Conservation (phyloP, 2,888 invertebrate genomes). For the Pollenia labialis region DNA sequence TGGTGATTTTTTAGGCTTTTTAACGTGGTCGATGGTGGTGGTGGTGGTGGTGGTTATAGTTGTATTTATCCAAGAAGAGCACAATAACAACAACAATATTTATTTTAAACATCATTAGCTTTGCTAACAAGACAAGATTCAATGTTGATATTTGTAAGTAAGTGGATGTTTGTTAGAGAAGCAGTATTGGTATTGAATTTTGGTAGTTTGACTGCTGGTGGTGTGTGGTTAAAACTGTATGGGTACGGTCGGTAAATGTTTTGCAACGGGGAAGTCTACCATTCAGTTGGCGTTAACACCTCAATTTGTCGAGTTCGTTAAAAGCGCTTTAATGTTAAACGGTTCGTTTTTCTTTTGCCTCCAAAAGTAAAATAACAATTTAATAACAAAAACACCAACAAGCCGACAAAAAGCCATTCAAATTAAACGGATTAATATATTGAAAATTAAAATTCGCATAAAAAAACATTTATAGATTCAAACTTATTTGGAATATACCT, state of each 20-base stretch:
- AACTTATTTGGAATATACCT: constrained; percentile 18
- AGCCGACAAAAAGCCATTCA: constrained; percentile 37
- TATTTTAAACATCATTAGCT: constrained; percentile 69
- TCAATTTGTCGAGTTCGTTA: constrained; percentile 80
- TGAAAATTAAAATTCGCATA: constrained; percentile 13
- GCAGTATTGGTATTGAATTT: constrained; percentile 55
- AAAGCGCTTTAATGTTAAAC: constrained; percentile 71
- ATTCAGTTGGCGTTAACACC: constrained; percentile 80
- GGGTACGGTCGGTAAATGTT: constrained; percentile 60
- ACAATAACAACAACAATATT: constrained; percentile 62
- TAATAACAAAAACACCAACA: constrained; percentile 41
- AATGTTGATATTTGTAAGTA: constrained; percentile 56
- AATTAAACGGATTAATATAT: constrained; percentile 61
- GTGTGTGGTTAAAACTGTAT: constrained; percentile 65
- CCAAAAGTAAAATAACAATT: constrained; percentile 32
- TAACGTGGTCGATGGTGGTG: constrained; percentile 65
- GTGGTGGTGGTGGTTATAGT: constrained; percentile 74
- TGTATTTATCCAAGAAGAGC: constrained; percentile 65
- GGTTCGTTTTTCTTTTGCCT: constrained; percentile 44
- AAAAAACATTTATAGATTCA: constrained; percentile 7
- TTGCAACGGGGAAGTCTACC: constrained; percentile 76
- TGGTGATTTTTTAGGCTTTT: constrained; percentile 9
- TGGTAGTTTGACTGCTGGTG: constrained; percentile 30
- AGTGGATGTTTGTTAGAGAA: constrained; percentile 51
- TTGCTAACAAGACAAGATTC: constrained; percentile 69